Percentiles rank a stretch among this genome's conserved stretches.
phyloP scores from a whole-genome alignment of 2,888 invertebrate genomes.

The Acanthosepion lycidas region DNA sequence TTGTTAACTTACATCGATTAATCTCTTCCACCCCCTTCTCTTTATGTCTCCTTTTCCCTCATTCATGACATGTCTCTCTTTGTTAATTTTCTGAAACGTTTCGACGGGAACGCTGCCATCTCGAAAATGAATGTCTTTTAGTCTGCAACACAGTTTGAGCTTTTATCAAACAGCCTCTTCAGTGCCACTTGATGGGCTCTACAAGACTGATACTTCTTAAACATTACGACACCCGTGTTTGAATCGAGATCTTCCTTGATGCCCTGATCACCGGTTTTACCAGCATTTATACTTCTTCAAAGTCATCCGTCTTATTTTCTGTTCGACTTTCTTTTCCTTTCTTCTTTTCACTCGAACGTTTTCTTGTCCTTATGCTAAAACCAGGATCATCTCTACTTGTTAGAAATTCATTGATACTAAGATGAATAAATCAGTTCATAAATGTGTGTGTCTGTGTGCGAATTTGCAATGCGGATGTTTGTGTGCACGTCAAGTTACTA shows the following conservation, averaged over 20 bases:
- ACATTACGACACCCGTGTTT: neutral
- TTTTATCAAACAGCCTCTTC: neutral
- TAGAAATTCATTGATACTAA: neutral
- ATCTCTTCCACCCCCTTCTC: neutral
- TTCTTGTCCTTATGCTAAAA: neutral
- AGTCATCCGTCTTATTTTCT: neutral
- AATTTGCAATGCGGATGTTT: neutral
- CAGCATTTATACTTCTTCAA: neutral
- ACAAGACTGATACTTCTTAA: neutral
- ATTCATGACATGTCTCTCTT: neutral
- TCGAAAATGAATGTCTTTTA: neutral
- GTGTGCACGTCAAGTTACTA: neutral
- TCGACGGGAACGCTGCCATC: neutral
- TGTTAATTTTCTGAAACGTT: too few relatives aligned
- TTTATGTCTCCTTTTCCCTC: neutral
- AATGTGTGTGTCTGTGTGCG: neutral
- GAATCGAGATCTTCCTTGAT: conserved; percentile 3
- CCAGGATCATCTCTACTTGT: neutral
- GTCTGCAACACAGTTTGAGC: neutral
- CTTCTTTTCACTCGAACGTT: neutral
- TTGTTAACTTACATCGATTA: neutral
- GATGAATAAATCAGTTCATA: accelerated
- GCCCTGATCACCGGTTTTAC: neutral
- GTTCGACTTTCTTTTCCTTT: neutral
- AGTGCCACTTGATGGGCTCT: neutral